These are phyloP conservation scores for Neolamprologus ventralis DNA, from an alignment of 2,113 vertebrate genomes.

Conservation along the genomic window DNA sequence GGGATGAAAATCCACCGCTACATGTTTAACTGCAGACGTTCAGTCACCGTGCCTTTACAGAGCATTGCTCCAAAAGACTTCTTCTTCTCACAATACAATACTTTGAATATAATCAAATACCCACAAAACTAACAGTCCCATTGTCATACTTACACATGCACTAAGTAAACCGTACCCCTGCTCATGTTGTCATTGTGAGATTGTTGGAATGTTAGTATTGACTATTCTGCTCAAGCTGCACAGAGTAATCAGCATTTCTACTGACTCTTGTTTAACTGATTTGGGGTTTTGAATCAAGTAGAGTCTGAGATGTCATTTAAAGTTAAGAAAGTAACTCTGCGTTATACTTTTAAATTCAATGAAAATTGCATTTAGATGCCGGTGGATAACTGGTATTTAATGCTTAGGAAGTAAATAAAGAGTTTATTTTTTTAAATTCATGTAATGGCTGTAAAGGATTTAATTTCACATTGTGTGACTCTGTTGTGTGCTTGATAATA, in stretches of 20 bases:
- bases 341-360: neutral
- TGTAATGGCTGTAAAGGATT: constrained; percentile 39
- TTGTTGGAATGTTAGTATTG: neutral
- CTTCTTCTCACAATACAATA: neutral
- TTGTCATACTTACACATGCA: neutral
- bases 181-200: neutral
- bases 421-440: constrained; percentile 1
- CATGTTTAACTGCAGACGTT: neutral
- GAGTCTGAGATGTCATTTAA: neutral
- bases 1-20: neutral
- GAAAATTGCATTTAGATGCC: neutral
- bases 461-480: constrained; percentile 44
- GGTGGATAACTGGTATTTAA: neutral
- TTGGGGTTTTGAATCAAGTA: neutral
- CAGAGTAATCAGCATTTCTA: neutral
- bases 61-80: neutral
- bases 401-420: neutral
- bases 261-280: neutral
- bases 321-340: neutral
- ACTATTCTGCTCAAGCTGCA: neutral
- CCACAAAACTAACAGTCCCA: neutral
- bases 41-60: neutral
- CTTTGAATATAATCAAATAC: neutral
- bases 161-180: neutral
- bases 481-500: constrained; percentile 42